These are phyloP conservation scores for Bubo blakistoni DNA, from an alignment of 2,113 vertebrate species.

Conservation along the genomic window DNA sequence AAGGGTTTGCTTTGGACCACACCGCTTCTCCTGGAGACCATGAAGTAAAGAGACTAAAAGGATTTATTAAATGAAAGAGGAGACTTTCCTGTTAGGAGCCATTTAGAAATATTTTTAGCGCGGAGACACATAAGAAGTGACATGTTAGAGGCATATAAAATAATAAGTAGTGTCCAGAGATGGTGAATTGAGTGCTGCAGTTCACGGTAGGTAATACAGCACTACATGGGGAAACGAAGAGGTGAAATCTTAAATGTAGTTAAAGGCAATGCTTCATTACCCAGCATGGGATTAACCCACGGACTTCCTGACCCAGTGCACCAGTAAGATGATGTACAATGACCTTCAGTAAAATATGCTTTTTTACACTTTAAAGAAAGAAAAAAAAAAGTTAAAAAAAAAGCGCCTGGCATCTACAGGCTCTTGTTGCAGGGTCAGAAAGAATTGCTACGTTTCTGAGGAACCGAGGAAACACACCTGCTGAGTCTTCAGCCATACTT, in stretches of 20 bases:
- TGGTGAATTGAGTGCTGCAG: background rate
- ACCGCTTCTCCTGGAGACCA: fast-evolving
- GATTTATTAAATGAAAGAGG: background rate
- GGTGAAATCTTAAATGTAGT: background rate
- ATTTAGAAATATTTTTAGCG: constrained; percentile 16
- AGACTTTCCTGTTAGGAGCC: background rate
- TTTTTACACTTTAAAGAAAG: background rate
- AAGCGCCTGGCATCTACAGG: background rate
- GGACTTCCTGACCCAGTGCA: background rate
- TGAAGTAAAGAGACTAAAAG: background rate
- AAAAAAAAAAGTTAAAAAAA: background rate
- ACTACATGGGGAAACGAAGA: fast-evolving
- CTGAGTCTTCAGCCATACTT: background rate
- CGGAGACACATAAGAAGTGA: background rate
- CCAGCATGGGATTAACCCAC: background rate
- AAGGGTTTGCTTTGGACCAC: background rate
- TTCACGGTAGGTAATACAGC: background rate
- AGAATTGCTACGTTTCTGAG: background rate
- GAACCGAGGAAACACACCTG: background rate
- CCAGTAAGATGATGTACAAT: background rate
- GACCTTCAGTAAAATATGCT: background rate
- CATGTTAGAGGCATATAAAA: constrained; percentile 6
- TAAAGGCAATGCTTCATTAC: background rate
- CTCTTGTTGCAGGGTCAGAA: background rate
- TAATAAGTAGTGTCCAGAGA: constrained; percentile 13